A percentile compares a stretch with the other conserved stretches of the same genome.
phyloP scores from a whole-genome alignment of 2,113 vertebrate genomes.

The Uria lomvia region DNA sequence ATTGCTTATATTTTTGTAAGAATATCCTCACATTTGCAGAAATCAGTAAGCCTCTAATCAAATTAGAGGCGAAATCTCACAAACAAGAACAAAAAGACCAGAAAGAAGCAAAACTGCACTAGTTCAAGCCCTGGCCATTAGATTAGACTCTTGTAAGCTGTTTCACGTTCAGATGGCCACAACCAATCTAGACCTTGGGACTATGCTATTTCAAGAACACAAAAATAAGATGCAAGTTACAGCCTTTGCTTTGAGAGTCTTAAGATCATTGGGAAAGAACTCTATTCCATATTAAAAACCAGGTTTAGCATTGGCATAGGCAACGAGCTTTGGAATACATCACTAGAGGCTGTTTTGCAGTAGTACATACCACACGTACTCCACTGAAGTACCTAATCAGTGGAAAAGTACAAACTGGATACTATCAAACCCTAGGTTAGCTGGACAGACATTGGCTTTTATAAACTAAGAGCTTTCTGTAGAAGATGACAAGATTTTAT shows the following conservation, averaged over 20 bases:
- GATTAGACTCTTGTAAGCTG: background rate
- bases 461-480: background rate
- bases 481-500: background rate
- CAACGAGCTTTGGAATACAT: background rate
- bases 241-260: background rate
- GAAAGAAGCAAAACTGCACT: background rate
- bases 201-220: background rate
- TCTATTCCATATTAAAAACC: background rate
- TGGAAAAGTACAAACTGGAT: background rate
- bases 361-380: background rate
- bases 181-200: background rate
- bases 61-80: background rate
- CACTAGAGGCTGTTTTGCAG: background rate
- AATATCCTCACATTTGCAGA: background rate
- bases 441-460: background rate
- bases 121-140: background rate
- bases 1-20: background rate
- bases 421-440: background rate
- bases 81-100: background rate
- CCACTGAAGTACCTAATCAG: background rate
- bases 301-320: background rate
- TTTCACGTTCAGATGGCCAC: background rate
- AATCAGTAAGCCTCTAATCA: background rate
- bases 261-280: background rate
- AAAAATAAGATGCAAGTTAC: background rate